Conservation (phyloP, 2,113 vertebrate genomes). For the Chrysemys picta region DNA sequence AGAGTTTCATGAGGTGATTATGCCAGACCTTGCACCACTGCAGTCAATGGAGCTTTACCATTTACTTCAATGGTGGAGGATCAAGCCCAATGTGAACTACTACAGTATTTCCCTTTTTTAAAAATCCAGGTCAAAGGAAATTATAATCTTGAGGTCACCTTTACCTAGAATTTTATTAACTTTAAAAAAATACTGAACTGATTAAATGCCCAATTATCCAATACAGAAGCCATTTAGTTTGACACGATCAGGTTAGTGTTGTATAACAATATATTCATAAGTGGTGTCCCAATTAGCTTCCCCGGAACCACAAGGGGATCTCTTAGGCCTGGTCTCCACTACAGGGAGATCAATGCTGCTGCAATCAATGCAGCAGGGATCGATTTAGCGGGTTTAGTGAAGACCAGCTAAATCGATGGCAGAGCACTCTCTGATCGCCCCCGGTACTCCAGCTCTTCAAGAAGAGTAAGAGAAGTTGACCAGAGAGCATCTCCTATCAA, state of each 20-base stretch:
- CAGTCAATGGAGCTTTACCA: background rate
- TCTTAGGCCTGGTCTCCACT: background rate
- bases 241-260: background rate
- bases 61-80: background rate
- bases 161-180: background rate
- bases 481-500: too few species aligned
- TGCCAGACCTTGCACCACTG: background rate
- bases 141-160: background rate
- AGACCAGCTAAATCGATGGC: too few species aligned
- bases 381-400: too few species aligned
- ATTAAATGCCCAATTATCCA: background rate
- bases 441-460: too few species aligned
- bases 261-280: background rate
- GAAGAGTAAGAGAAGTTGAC: too few species aligned
- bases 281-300: background rate
- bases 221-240: background rate
- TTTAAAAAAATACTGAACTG: background rate
- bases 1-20: background rate
- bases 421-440: too few species aligned
- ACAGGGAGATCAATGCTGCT: too few species aligned
- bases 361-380: too few species aligned
- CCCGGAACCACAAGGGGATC: background rate
- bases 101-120: background rate
- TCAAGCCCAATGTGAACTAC: background rate
- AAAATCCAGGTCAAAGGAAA: background rate